Evolutionary conservation across 2,113 vertebrate species (phyloP).

Genomic region (Seriola rivoliana): DNA sequence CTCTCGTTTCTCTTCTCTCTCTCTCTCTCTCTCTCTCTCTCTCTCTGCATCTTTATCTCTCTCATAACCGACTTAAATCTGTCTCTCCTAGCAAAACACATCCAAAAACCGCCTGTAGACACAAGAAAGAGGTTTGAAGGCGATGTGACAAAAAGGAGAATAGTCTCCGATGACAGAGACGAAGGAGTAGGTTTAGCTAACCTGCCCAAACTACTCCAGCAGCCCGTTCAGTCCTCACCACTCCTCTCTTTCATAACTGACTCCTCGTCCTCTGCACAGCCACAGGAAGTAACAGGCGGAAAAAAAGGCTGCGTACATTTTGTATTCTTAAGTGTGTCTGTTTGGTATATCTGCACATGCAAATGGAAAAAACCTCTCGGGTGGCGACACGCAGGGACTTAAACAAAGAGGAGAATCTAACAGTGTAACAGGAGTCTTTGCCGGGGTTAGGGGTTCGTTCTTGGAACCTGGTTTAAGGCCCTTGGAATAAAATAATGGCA

Average conservation of each 20-base stretch:
- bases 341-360: background rate
- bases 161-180: background rate
- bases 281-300: background rate
- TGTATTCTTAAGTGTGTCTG: background rate
- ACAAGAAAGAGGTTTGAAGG: background rate
- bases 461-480: background rate
- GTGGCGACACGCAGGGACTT: no score
- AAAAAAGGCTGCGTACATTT: background rate
- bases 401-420: background rate
- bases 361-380: background rate
- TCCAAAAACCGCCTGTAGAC: no score
- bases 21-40: background rate
- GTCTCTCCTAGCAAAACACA: background rate
- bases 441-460: background rate
- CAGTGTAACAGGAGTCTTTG: background rate
- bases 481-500: background rate
- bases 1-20: background rate
- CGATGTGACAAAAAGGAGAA: background rate
- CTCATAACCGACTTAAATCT: background rate
- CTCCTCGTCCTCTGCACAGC: background rate
- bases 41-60: background rate
- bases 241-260: conserved; percentile 21
- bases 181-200: conserved; percentile 20
- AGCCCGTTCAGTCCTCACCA: conserved; percentile 61
- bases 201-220: conserved; percentile 73